Base-by-base conservation (phyloP, 2,888 invertebrate genomes). In the Zootermopsis nevadensis region DNA sequence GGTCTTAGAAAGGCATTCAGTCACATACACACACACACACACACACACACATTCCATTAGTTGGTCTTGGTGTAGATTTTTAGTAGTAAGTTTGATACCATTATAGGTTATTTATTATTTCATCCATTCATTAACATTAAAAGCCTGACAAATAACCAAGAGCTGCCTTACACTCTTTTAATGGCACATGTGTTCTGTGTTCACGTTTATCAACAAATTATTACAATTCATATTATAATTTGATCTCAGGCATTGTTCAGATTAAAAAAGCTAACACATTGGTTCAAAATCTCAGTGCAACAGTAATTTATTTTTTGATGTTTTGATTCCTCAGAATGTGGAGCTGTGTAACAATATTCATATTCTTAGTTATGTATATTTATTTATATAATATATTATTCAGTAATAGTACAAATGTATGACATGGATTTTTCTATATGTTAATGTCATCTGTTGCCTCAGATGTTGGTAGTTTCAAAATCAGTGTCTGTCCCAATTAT, bases 81-180 rank as follows among this genome's bases (percentile, higher is more conserved):
- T 60, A 27, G 3, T 27, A n/a, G 27, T 27, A 60, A 10, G 27
- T 60, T 60, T 27, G n/a, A n/a, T 60, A n/a, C 6, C n/a, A 55
- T 24, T 55, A 3, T 55, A 19, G 60, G n/a, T n/a, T 60, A 60
- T 60, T 60, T 60, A 60, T 60, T 27, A 15, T 53, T 7, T 27
- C 60, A 60, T 60, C 10, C n/a, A n/a, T 60, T 60, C 60, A 60
- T 60, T 60, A 27, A 60, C n/a, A 27, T 60, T 60, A 27, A n/a
- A 60, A 60, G n/a, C 60, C 8, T 27, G 60, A 60, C 60, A 60
- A 55, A 55, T 55, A 55, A 60, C 60, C 60, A n/a, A n/a, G 60
- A 10, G 60, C 60, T 60, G 60, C 60, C 60, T 60, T 60, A 60
- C 12, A 60, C 7, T 60, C n/a, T 60, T 60, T 60, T 60, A 22